Evolutionary conservation across 2,888 invertebrate genomes (phyloP), one percentile per base, ranked within the genome.

Genomic region (Thereva unica): DNA sequence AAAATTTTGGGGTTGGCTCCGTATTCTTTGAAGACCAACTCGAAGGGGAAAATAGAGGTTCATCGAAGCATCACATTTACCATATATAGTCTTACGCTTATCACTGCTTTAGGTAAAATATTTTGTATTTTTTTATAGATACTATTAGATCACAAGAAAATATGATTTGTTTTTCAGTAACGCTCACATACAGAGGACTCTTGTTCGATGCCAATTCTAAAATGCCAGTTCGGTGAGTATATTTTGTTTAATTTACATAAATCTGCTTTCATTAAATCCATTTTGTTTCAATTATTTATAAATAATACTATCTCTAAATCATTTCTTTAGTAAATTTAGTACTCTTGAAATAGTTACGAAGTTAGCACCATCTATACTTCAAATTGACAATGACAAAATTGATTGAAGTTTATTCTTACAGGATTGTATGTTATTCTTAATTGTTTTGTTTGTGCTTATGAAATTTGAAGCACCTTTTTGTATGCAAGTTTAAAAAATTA

Each of bases 131-230:
- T 53, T 7, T 9, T 53, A n/a, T 53, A 35, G n/a, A 34, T 57
- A 47, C 37, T 54, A 45, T 53, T 50, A 47, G n/a, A 47, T 47
- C 2, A n/a, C 47, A 10, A 47, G 6, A n/a, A 47, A 6, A 5
- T 12, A n/a, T n/a, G n/a, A n/a, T 42, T 56, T 6, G 10, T 44
- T 41, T 66, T 64, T 7, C 40, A 76, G 80, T 78, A 49, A 75
- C 73, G 54, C 71, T 80, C 6, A 80, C 80, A 23, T 79, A 80
- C 71, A 74, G 77, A 6, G 80, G 80, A 0, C 71, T 80, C 1
- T 68, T 79, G 1, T 77, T 74, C 54, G 80, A 80, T 74, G 78
- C 80, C 0, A 79, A 78, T 59, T 79, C 80, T 0, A 74, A 79
- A 56, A 74, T 75, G 64, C 78, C 78, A 9, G 75, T 78, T 44